Evolutionary conservation across 2,113 vertebrate genomes (phyloP), one percentile per base, ranked within the genome.

Genomic region (Erythrolamprus reginae): DNA sequence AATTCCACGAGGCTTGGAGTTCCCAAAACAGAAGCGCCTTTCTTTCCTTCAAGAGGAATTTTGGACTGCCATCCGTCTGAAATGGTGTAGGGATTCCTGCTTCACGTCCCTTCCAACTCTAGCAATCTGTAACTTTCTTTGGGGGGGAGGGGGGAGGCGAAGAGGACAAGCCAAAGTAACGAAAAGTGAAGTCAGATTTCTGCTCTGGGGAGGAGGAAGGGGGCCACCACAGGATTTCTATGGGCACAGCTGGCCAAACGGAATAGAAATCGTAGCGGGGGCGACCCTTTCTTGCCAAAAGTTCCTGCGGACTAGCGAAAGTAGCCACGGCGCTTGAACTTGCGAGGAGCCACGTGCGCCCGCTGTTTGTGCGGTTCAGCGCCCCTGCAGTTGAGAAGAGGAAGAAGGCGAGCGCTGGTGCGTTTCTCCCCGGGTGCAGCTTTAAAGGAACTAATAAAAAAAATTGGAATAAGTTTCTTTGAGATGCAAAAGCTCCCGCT

Each of bases 21-120:
- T 95, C 93, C 85, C n/a, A n/a, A 95, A 93, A 93, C 85, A 91
- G 93, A 93, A 95, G 92, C 45, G n/a, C n/a, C 33, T 26, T 91
- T 48, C 53, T 89, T 88, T 93, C 89, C 87, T 51, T 90, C n/a
- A n/a, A n/a, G n/a, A n/a, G n/a, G n/a, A n/a, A n/a, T n/a, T n/a
- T n/a, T n/a, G n/a, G n/a, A n/a, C n/a, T n/a, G n/a, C n/a, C n/a
- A n/a, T n/a, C n/a, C n/a, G n/a, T n/a, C n/a, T n/a, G n/a, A n/a
- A n/a, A n/a, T n/a, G n/a, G n/a, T n/a, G n/a, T n/a, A n/a, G n/a
- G n/a, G n/a, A n/a, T n/a, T n/a, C n/a, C n/a, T n/a, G n/a, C n/a
- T n/a, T n/a, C n/a, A n/a, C n/a, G n/a, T n/a, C n/a, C n/a, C n/a
- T n/a, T n/a, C n/a, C n/a, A n/a, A n/a, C n/a, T n/a, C n/a, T n/a